Evolutionary conservation across 2,797 vertebrate genomes (phyloP).

Genomic region (Lagocephalus sceleratus): DNA sequence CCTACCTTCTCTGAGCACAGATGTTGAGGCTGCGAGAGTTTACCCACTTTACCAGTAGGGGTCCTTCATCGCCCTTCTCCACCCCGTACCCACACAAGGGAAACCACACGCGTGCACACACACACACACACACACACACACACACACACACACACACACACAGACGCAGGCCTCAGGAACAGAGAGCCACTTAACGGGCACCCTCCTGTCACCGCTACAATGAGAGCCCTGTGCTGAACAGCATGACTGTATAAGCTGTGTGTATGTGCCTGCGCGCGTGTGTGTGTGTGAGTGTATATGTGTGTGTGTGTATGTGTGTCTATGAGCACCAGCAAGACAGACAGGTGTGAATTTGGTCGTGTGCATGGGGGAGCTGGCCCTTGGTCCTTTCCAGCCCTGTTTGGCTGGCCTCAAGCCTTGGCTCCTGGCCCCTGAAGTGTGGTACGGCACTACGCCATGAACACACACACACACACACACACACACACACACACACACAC

Average conservation of each 20-base stretch:
- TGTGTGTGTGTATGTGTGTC: constrained; percentile 4
- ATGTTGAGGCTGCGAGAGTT: constrained; percentile 79
- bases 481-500: constrained; percentile 20
- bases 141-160: neutral
- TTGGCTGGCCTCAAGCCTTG: constrained; percentile 38
- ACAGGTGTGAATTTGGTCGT: constrained; percentile 68
- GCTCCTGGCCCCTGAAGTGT: constrained; percentile 52
- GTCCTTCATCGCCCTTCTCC: constrained; percentile 82
- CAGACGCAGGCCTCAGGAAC: constrained; percentile 46
- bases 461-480: constrained; percentile 12
- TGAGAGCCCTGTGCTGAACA: constrained; percentile 58
- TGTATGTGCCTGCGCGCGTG: constrained; percentile 7
- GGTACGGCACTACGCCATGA: constrained; percentile 36
- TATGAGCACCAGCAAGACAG: constrained; percentile 21
- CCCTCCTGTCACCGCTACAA: constrained; percentile 73
- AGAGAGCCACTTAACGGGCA: constrained; percentile 72
- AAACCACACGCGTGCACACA: constrained; percentile 34
- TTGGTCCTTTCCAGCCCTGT: constrained; percentile 50
- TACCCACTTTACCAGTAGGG: constrained; percentile 85
- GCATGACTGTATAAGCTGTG: constrained; percentile 40
- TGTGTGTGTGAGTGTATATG: constrained; percentile 4
- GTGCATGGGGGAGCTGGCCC: constrained; percentile 56
- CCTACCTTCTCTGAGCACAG: constrained; percentile 69
- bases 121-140: constrained; percentile 12
- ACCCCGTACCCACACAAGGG: constrained; percentile 70